Conservation (phyloP, 2,113 vertebrate species). For the Periophthalmus modestus region DNA sequence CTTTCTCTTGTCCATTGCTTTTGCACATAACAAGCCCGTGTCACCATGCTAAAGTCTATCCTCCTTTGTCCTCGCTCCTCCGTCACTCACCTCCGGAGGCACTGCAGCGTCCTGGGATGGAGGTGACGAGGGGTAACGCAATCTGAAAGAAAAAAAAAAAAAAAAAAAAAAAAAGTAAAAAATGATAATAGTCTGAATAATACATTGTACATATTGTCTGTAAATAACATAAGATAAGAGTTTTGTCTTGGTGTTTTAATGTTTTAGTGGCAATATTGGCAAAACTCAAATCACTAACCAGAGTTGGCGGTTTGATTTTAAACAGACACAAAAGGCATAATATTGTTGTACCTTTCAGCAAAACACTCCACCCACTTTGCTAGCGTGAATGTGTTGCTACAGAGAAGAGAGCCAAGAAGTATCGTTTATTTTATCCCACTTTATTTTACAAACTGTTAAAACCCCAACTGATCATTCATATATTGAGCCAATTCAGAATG, state of each 20-base stretch:
- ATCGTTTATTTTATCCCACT: too few relatives aligned
- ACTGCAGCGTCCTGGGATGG: constrained; percentile 61
- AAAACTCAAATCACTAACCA: too few relatives aligned
- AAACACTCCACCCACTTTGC: not conserved
- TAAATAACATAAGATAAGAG: not conserved
- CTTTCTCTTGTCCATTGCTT: constrained; percentile 17
- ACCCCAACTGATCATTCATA: too few relatives aligned
- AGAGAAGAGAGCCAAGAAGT: too few relatives aligned
- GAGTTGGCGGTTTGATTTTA: too few relatives aligned
- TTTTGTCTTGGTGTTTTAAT: not conserved
- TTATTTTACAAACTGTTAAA: too few relatives aligned
- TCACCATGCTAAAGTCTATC: constrained; percentile 61
- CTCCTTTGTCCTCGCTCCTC: constrained; percentile 74
- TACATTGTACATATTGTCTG: not conserved
- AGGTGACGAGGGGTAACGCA: constrained; percentile 4
- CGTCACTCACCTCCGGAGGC: constrained; percentile 69
- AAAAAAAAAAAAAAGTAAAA: not conserved
- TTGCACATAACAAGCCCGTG: constrained; percentile 58
- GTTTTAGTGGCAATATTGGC: not conserved
- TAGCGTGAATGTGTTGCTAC: too few relatives aligned
- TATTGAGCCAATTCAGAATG: not conserved
- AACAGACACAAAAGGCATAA: too few relatives aligned
- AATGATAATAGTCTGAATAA: not conserved
- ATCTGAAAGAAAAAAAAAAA: not conserved
- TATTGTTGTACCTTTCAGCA: not conserved